Evolutionary conservation across 2,797 vertebrate species (phyloP), one percentile per base, ranked within the genome.

Genomic region (Xyrichtys novacula): DNA sequence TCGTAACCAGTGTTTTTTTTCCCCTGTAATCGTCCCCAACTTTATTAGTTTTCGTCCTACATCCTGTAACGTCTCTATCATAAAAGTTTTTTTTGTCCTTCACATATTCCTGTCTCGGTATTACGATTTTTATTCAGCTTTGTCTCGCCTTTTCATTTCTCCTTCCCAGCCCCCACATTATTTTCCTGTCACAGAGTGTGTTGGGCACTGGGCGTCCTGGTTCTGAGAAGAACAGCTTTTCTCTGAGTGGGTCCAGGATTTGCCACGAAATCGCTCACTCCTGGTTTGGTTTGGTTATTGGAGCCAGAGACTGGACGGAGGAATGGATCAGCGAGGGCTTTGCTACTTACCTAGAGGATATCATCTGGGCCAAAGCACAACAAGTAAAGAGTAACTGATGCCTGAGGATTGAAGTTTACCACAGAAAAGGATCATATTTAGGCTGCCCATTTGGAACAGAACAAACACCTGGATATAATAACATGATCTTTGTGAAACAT

Each of bases 301-400:
- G 97, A 60, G 97, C 97, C 77, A 93, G 87, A 31, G 97, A 99
- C 80, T 99, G 97, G 98, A 98, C 96, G 0, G 98, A 99, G 83
- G 97, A 99, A 81, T 99, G 97, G 97, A 92, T 98, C 91, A 99
- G 98, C 10, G 97, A 99, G 86, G 98, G 98, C 11, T 98, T 99
- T 38, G 97, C 97, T 85, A 98, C 98, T 19, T 97, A 94, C 86
- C 89, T 99, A 75, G 97, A 99, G 89, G 97, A 98, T 54, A 71
- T 96, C 16, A 94, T 99, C 87, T 99, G 96, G 96, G 94, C 93
- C 44, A 78, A 78, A 67, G 95, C 94, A 65, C 96, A 96, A 83
- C 92, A 97, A 95, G 97, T 98, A 93, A 42, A 42, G 29, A 43
- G 9, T 40, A 56, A 7, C 19, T 1, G 1, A 15, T 49, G 12